Conservation (phyloP, 2,888 invertebrate genomes). For the Amphimallon solstitiale region DNA sequence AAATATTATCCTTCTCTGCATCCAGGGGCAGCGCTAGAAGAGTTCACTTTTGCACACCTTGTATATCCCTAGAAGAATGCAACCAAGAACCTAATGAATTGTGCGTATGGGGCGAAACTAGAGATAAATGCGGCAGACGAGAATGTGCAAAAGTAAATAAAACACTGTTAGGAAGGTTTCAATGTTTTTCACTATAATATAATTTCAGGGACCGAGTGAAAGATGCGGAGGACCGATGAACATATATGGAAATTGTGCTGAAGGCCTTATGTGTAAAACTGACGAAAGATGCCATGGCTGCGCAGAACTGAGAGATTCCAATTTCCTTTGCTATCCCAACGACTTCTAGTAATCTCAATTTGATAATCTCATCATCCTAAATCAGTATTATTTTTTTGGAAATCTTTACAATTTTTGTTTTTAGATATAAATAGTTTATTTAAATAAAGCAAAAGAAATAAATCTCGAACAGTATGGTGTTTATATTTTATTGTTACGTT, state of each 20-base stretch:
- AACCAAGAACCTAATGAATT: constrained; percentile 52
- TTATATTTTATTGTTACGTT: neutral
- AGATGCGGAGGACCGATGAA: constrained; percentile 56
- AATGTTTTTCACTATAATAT: neutral
- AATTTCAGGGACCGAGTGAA: constrained; percentile 58
- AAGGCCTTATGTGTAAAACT: constrained; percentile 57
- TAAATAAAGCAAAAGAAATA: constrained; percentile 21
- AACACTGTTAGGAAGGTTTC: neutral
- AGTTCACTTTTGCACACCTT: constrained; percentile 46
- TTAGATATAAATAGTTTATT: constrained; percentile 10
- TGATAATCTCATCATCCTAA: neutral
- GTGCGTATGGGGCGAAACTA: constrained; percentile 59
- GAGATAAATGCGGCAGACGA: constrained; percentile 56
- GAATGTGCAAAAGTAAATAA: constrained; percentile 58
- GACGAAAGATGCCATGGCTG: constrained; percentile 61
- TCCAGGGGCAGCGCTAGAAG: constrained; percentile 41
- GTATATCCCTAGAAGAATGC: constrained; percentile 53
- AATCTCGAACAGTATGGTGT: neutral
- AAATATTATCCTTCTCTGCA: constrained; percentile 15
- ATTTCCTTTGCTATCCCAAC: constrained; percentile 26
- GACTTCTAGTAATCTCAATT: constrained; percentile 1
- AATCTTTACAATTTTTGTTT: constrained; percentile 27
- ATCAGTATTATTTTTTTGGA: constrained; percentile 34
- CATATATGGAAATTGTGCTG: constrained; percentile 57
- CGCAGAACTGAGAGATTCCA: constrained; percentile 45